Base-by-base conservation (phyloP, 2,797 vertebrate species). In the Anas flavirostris region DNA sequence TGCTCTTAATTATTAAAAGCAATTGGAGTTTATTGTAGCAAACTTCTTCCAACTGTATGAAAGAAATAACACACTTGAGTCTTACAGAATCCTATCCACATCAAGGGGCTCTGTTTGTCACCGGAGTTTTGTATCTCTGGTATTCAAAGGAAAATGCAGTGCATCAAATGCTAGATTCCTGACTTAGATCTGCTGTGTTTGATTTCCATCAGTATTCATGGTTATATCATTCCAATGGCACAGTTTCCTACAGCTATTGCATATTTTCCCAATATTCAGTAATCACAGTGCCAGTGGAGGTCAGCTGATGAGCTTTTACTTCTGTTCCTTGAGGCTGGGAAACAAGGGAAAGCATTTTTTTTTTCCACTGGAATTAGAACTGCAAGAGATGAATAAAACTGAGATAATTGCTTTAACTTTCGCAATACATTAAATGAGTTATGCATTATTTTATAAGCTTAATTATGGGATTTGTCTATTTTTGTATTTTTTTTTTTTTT, bases 101-200 rank as follows among this genome's bases (percentile, higher is more conserved):
- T 82, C 15, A 88, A 66, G 70, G 37, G 44, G 7, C 52, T 33
- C 22, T 53, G 2, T 78, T 86, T 83, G 43, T 88, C 52, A 58
- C 37, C 11, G 60, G 21, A 73, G n/a, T 81, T 92, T 92, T 1
- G 0, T 64, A 26, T 79, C 1, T 11, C 35, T 82, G 77, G 63
- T 84, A 14, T 92, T 88, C 59, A 90, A 90, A 94, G n/a, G 63
- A 70, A 92, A 91, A 53, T 35, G 28, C n/a, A 73, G 15, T 86
- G 70, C 67, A 69, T 86, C 76, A 88, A 62, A 83, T 72, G 29
- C 39, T 33, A 72, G 58, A 69, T 25, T 16, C n/a, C 39, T 79
- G 52, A 73, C 43, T 90, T 86, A 48, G 31, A 66, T 35, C 23
- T 86, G 3, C 69, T 79, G 31, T 80, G 41, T 88, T 92, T 33